phyloP scores from a whole-genome alignment of 2,797 vertebrate species.

The Clarias platycephalus region DNA sequence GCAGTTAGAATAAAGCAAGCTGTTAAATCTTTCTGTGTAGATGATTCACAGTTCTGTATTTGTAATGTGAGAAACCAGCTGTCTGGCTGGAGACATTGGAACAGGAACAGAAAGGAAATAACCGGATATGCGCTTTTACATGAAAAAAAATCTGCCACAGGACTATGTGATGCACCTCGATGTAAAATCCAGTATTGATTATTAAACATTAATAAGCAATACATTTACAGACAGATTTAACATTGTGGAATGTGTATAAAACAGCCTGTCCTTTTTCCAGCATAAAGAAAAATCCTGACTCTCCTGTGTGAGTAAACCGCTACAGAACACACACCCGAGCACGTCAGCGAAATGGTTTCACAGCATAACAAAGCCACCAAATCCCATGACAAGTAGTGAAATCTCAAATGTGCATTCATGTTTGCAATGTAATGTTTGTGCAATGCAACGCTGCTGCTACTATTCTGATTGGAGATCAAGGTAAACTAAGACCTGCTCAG shows the following conservation, averaged over 20 bases:
- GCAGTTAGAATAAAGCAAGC: background rate
- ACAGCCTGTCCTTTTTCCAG: too few relatives aligned
- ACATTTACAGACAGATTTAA: background rate
- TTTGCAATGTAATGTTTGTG: background rate
- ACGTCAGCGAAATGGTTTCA: background rate
- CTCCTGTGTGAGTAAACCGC: too few relatives aligned
- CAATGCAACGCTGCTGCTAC: background rate
- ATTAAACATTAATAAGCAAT: background rate
- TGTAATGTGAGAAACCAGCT: conserved; percentile 3
- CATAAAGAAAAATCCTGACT: too few relatives aligned
- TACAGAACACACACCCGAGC: background rate
- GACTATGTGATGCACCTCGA: background rate
- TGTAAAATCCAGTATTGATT: background rate
- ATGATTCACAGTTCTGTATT: background rate
- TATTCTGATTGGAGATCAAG: background rate
- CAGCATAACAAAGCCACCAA: background rate
- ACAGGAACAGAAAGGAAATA: background rate
- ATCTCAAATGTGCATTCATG: background rate
- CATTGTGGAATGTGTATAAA: background rate
- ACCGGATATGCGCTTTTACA: background rate
- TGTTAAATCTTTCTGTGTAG: conserved; percentile 1
- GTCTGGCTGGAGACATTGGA: background rate
- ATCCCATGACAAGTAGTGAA: background rate
- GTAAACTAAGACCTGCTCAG: background rate
- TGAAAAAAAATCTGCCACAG: background rate